Conservation (phyloP, 2,113 vertebrate genomes). For the Prunella fulvescens region DNA sequence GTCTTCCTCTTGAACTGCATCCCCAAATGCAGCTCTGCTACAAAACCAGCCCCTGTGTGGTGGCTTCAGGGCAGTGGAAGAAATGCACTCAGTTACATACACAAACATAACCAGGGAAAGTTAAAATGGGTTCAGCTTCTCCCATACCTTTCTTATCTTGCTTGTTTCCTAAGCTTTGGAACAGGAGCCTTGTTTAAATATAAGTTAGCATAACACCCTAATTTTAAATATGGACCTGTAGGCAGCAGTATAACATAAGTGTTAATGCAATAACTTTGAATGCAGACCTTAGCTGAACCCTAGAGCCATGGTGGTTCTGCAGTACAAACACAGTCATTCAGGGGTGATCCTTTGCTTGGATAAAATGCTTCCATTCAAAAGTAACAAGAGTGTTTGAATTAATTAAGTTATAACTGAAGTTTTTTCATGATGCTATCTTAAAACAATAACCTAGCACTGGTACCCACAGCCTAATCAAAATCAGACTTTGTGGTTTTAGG, state of each 20-base stretch:
- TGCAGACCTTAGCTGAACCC: conserved; percentile 44
- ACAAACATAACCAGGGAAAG: background rate
- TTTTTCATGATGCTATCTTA: conserved; percentile 48
- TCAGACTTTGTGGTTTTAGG: conserved; percentile 41
- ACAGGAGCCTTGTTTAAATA: background rate
- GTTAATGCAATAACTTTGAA: background rate
- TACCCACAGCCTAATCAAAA: conserved; percentile 32
- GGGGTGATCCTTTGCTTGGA: conserved; percentile 33
- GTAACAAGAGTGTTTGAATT: conserved; percentile 23
- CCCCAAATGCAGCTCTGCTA: background rate
- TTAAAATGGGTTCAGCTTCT: background rate
- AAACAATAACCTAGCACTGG: conserved; percentile 14
- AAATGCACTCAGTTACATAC: background rate
- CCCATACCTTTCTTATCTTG: background rate
- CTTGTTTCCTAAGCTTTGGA: background rate
- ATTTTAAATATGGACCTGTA: conserved; percentile 38
- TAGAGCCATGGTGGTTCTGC: background rate
- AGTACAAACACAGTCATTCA: background rate
- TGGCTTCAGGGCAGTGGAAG: background rate
- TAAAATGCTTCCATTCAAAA: conserved; percentile 34
- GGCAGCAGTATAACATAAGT: conserved; percentile 51
- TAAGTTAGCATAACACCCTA: background rate
- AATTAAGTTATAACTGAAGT: conserved; percentile 51
- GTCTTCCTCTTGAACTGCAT: background rate
- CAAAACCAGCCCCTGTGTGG: background rate